A percentile compares a stretch with the other conserved stretches of the same genome.
Evolutionary conservation across 1,140 invertebrate species (phyloP).

Genomic region (Asobara japonica): DNA sequence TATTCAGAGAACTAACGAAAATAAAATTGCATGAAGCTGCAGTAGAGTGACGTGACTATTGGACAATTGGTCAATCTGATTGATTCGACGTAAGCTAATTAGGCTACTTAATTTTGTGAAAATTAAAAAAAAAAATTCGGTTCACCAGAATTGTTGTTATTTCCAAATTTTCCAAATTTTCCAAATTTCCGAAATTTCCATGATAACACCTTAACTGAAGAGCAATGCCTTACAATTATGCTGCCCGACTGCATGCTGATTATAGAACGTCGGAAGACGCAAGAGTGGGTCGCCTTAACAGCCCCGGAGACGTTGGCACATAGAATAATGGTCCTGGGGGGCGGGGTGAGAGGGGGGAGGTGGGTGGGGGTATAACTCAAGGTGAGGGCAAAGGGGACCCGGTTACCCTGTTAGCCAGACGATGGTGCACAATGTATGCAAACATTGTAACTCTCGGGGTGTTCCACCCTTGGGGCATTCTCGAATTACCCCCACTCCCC

Average conservation of each 20-base stretch:
- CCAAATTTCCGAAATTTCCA: neutral
- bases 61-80: too few species aligned
- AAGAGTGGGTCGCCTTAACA: constrained; percentile 52
- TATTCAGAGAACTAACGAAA: too few species aligned
- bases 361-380: neutral
- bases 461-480: constrained; percentile 48
- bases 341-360: neutral
- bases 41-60: too few species aligned
- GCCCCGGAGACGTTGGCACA: constrained; percentile 54
- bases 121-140: too few species aligned
- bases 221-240: constrained; percentile 46
- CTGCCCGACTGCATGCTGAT: constrained; percentile 49
- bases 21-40: too few species aligned
- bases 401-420: constrained; percentile 47
- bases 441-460: constrained; percentile 48
- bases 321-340: constrained; percentile 53
- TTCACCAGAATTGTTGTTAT: too few species aligned
- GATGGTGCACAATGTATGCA: constrained; percentile 54
- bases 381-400: constrained; percentile 26
- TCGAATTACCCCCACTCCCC: constrained; percentile 50
- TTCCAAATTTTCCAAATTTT: neutral
- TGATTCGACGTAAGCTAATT: too few species aligned
- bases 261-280: constrained; percentile 36
- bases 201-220: constrained; percentile 2
- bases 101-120: too few species aligned